These are phyloP conservation scores for Macroramphosus scolopax DNA, from an alignment of 2,797 vertebrate species.

Conservation along the genomic window DNA sequence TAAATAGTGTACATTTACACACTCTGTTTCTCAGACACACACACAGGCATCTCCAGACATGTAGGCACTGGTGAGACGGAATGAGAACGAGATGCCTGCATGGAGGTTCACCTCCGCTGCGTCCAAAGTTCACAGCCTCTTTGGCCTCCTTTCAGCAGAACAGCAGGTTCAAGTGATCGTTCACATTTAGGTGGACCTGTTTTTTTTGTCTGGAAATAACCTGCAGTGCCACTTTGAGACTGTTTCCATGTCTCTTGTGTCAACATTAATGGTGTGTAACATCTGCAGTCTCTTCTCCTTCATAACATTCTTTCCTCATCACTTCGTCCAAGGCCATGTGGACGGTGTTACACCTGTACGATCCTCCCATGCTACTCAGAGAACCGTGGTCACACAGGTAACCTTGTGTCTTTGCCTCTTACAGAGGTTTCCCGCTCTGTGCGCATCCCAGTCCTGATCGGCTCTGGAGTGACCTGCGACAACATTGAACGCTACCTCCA, in stretches of 20 bases:
- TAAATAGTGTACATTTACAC: no score
- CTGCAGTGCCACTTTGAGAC: no score
- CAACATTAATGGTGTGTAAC: no score
- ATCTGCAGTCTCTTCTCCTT: no score
- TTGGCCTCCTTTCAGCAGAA: neutral
- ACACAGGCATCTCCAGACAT: conserved; percentile 11
- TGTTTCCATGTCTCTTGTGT: no score
- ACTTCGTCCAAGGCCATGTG: no score
- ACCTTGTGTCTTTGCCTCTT: conserved; percentile 11
- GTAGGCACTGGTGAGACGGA: conserved; percentile 1
- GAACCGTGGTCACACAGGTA: no score
- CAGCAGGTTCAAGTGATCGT: neutral
- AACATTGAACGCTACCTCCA: conserved; percentile 80
- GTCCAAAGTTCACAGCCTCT: conserved; percentile 22
- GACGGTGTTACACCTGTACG: no score
- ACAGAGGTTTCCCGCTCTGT: conserved; percentile 80
- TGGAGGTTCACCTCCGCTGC: neutral
- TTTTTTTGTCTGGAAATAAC: no score
- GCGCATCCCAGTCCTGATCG: conserved; percentile 83
- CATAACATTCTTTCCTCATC: neutral
- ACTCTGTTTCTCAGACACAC: neutral
- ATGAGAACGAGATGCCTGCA: neutral
- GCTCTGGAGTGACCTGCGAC: conserved; percentile 85
- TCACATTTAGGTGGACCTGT: no score
- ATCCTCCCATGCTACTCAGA: no score